Evolutionary conservation across 2,113 vertebrate species (phyloP).

Genomic region (Ia io): DNA sequence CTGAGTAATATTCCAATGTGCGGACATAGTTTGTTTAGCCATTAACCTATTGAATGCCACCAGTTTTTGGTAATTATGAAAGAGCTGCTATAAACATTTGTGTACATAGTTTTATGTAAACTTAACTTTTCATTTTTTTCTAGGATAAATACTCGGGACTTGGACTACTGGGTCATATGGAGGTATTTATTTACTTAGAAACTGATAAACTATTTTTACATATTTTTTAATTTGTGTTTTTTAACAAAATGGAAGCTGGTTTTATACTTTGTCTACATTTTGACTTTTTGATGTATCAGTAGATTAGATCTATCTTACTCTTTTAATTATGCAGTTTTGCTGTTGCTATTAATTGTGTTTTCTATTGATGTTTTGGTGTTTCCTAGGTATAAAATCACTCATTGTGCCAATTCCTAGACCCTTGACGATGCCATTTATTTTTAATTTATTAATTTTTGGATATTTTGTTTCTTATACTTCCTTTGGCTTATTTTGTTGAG

Average conservation of each 20-base stretch:
- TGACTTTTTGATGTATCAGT: not conserved
- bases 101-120: not conserved
- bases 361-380: not conserved
- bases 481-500: not conserved
- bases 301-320: not conserved
- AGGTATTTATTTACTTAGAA: not conserved
- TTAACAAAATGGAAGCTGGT: not conserved
- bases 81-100: not conserved
- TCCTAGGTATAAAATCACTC: not conserved
- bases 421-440: not conserved
- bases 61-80: not conserved
- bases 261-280: not conserved
- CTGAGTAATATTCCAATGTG: not conserved
- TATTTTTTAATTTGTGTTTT: not conserved
- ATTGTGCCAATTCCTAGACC: not conserved
- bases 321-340: not conserved
- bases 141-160: not conserved
- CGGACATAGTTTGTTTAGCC: not conserved
- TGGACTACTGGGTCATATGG: not conserved
- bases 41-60: not conserved
- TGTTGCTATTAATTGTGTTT: not conserved
- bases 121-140: not conserved
- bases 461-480: not conserved
- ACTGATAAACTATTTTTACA: not conserved
- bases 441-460: conserved; percentile 1